A percentile compares a stretch with the other conserved stretches of the same genome.
Evolutionary conservation across 2,113 vertebrate species (phyloP).

Genomic region (Plestiodon gilberti): DNA sequence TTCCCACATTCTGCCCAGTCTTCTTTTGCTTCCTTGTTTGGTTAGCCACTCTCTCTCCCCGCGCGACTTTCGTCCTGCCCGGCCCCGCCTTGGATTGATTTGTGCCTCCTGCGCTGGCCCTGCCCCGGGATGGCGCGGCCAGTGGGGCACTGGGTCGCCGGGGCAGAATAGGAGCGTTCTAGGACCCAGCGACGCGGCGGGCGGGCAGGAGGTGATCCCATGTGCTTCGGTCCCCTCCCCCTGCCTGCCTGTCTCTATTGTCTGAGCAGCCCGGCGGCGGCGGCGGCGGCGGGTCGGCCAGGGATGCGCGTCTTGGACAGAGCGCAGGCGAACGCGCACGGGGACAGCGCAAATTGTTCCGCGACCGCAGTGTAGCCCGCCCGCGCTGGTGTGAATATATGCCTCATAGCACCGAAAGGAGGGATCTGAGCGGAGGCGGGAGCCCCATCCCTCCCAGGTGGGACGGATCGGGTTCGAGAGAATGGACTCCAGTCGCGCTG

Average conservation of each 20-base stretch:
- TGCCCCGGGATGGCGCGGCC: neutral
- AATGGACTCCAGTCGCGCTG: neutral
- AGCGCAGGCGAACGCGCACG: neutral
- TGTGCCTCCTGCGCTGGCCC: neutral
- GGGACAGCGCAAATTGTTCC: too few relatives aligned
- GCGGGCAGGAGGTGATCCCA: neutral
- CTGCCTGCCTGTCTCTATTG: constrained; percentile 21
- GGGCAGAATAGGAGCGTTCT: neutral
- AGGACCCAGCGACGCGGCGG: constrained; percentile 13
- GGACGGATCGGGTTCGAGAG: neutral
- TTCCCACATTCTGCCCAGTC: too few relatives aligned
- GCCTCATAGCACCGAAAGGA: neutral
- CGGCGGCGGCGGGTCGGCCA: neutral
- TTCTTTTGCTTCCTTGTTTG: neutral
- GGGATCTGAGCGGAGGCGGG: neutral
- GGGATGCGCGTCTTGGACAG: neutral
- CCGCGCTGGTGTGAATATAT: neutral
- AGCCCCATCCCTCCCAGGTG: neutral
- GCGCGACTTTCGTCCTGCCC: too few relatives aligned
- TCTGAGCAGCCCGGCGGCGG: constrained; percentile 11
- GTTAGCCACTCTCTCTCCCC: neutral
- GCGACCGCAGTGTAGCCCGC: too few relatives aligned
- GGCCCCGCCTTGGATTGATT: neutral
- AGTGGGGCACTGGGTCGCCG: neutral
- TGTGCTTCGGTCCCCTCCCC: constrained; percentile 13